A percentile compares a stretch with the other conserved stretches of the same genome.
These are phyloP conservation scores for Lithophane ornitopus DNA, from an alignment of 2,888 invertebrate genomes.

Conservation along the genomic window DNA sequence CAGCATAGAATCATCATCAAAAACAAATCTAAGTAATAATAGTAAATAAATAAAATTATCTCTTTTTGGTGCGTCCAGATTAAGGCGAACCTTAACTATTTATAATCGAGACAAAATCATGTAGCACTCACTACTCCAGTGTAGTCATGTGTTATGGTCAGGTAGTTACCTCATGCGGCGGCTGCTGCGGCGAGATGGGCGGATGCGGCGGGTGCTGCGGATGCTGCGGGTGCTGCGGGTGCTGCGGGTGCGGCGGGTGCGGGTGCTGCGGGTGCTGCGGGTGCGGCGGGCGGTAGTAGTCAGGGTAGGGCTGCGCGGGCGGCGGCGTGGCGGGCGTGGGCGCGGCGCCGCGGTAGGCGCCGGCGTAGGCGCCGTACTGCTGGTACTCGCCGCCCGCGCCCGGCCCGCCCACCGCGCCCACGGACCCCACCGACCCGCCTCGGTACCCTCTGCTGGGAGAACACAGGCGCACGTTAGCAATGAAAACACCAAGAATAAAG, in stretches of 20 bases:
- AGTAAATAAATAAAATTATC: neutral
- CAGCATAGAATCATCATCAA: neutral
- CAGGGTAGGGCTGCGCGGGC: constrained; percentile 83
- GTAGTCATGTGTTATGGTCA: neutral
- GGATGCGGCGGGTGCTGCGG: constrained; percentile 73
- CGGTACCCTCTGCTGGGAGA: constrained; percentile 78
- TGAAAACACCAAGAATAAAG: too few relatives aligned
- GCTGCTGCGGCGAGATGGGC: constrained; percentile 73
- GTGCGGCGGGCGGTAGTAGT: constrained; percentile 85
- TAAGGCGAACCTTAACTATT: constrained; percentile 3
- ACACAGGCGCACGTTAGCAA: neutral
- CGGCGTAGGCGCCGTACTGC: constrained; percentile 88
- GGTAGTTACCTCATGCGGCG: constrained; percentile 77
- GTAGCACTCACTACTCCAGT: neutral
- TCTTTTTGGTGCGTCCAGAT: constrained; percentile 14
- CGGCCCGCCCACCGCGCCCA: constrained; percentile 55
- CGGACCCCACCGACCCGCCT: constrained; percentile 49
- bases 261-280: constrained; percentile 77
- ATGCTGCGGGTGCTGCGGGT: constrained; percentile 72
- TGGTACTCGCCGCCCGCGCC: constrained; percentile 72
- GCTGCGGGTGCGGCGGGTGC: constrained; percentile 71
- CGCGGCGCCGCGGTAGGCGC: constrained; percentile 81
- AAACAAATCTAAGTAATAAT: neutral
- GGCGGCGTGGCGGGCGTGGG: constrained; percentile 78
- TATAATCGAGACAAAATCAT: constrained; percentile 2